phyloP scores from a whole-genome alignment of 2,888 invertebrate genomes.

The Tanypteryx hageni region DNA sequence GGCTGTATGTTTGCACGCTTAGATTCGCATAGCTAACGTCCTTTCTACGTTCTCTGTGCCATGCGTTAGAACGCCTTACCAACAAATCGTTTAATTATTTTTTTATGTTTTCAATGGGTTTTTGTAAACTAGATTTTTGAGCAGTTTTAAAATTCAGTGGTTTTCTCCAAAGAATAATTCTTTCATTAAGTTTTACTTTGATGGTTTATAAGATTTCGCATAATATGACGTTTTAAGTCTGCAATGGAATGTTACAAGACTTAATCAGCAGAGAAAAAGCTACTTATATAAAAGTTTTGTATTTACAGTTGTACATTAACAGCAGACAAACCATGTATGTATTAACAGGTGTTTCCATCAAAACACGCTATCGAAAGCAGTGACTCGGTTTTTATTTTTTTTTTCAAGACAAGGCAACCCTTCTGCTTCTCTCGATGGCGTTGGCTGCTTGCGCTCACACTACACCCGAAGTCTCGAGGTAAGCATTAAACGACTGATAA shows the following conservation, averaged over 20 bases:
- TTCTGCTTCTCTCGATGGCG: neutral
- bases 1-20: neutral
- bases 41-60: neutral
- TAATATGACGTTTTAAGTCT: neutral
- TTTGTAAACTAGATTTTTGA: too few relatives aligned
- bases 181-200: too few relatives aligned
- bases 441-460: neutral
- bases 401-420: neutral
- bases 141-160: too few relatives aligned
- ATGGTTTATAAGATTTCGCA: neutral
- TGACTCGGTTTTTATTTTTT: neutral
- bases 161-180: too few relatives aligned
- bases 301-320: neutral
- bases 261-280: neutral
- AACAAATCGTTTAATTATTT: neutral
- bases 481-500: neutral
- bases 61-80: neutral
- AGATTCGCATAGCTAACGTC: neutral
- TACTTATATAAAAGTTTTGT: neutral
- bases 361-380: neutral
- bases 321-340: neutral
- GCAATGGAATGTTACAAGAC: neutral
- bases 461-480: constrained; percentile 34
- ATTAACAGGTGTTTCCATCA: neutral
- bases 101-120: too few relatives aligned